Evolutionary conservation across 2,113 vertebrate genomes (phyloP).

Genomic region (Parotia lawesii): DNA sequence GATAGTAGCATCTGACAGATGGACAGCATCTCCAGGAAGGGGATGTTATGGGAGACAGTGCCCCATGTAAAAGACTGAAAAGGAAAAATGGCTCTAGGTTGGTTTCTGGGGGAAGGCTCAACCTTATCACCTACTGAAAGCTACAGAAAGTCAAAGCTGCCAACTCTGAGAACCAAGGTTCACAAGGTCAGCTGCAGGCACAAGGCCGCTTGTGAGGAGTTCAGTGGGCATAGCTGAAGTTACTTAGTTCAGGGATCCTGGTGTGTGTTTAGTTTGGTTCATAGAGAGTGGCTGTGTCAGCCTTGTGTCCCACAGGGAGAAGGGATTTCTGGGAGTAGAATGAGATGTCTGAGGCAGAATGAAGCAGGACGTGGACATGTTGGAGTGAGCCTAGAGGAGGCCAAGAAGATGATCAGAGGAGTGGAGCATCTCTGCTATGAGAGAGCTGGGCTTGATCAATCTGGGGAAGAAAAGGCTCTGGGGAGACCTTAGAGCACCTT

Average conservation of each 20-base stretch:
- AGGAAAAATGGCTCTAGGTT: not conserved
- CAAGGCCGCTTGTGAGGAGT: too few relatives aligned
- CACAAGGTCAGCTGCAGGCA: rapidly evolving
- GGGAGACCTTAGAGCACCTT: not conserved
- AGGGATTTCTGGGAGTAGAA: not conserved
- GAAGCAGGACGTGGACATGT: not conserved
- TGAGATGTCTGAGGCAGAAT: not conserved
- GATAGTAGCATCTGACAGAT: not conserved
- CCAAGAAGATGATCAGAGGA: rapidly evolving
- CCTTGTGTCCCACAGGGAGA: not conserved
- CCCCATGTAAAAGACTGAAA: not conserved
- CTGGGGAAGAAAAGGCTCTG: not conserved
- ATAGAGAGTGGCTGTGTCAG: not conserved
- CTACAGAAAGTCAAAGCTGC: not conserved
- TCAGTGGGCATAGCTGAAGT: not conserved
- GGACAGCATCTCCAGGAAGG: not conserved
- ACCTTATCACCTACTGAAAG: not conserved
- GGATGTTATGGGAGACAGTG: not conserved
- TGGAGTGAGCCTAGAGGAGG: not conserved
- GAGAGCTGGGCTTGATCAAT: not conserved
- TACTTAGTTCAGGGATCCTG: not conserved
- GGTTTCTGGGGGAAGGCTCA: not conserved
- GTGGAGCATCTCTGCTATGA: not conserved
- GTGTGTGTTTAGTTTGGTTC: not conserved
- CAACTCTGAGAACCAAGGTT: not conserved